These are phyloP conservation scores for Mandrillus leucophaeus DNA, from an alignment of 2,113 vertebrate genomes.

Conservation along the genomic window DNA sequence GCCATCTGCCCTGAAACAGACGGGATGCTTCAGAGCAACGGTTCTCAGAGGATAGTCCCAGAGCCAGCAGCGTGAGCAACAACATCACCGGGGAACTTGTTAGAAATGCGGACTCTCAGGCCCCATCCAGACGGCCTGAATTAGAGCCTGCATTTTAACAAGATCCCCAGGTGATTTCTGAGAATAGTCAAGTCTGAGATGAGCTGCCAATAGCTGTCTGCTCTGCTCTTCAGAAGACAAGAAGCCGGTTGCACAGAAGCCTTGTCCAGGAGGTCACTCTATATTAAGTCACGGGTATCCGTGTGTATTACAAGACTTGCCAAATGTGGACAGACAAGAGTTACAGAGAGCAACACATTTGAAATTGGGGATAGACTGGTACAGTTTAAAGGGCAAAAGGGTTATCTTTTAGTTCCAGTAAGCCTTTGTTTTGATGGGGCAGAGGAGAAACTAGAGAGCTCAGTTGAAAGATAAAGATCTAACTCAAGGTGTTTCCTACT, in stretches of 20 bases:
- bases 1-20: background rate
- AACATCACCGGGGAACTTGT: background rate
- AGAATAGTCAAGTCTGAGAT: background rate
- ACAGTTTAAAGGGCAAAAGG: background rate
- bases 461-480: background rate
- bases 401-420: background rate
- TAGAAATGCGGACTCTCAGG: background rate
- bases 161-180: background rate
- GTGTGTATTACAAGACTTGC: background rate
- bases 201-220: background rate
- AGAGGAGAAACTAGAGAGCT: background rate
- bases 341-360: background rate
- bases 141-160: background rate
- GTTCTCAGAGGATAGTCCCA: background rate
- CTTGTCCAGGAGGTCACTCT: background rate
- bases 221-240: background rate
- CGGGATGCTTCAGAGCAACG: accelerated
- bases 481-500: background rate
- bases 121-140: background rate
- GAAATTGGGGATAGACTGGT: background rate
- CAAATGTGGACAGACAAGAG: background rate
- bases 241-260: background rate
- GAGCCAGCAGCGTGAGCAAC: too few relatives aligned
- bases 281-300: background rate
- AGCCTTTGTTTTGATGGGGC: background rate